These are phyloP conservation scores for Hypocryptadius cinnamomeus DNA, from an alignment of 2,113 vertebrate genomes.

Conservation along the genomic window DNA sequence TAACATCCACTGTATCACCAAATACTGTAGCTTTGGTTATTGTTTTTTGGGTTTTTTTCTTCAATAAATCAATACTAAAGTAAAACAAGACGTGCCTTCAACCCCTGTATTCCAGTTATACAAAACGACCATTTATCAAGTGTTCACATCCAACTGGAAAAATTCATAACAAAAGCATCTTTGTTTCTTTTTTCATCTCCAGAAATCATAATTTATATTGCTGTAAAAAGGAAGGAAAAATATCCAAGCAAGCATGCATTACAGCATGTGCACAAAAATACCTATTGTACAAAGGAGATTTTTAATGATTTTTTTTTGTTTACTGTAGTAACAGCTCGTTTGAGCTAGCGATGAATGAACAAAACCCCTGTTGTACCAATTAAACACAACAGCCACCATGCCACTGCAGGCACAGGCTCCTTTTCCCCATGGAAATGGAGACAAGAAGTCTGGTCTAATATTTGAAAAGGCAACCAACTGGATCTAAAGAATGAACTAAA, in stretches of 20 bases:
- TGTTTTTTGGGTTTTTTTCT: neutral
- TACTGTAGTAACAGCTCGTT: neutral
- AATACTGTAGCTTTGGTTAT: neutral
- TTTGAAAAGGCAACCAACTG: neutral
- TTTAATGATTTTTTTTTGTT: conserved; percentile 1
- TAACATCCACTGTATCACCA: neutral
- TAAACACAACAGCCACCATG: neutral
- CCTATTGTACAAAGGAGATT: neutral
- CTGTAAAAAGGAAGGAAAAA: conserved; percentile 34
- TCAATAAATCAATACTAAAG: neutral
- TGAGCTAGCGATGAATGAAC: neutral
- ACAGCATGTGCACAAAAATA: neutral
- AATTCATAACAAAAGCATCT: neutral
- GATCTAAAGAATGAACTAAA: neutral
- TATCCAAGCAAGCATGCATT: neutral
- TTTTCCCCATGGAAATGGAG: neutral
- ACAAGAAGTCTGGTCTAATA: conserved; percentile 1
- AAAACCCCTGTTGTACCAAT: conserved; percentile 11
- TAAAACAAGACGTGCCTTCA: neutral
- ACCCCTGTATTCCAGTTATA: neutral
- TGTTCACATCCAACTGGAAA: neutral
- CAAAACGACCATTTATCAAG: neutral
- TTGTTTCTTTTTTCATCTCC: neutral
- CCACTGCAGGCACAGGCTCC: neutral
- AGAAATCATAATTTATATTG: neutral